Conservation (phyloP, 1,140 invertebrate genomes). For the Drosophila grimshawi region DNA sequence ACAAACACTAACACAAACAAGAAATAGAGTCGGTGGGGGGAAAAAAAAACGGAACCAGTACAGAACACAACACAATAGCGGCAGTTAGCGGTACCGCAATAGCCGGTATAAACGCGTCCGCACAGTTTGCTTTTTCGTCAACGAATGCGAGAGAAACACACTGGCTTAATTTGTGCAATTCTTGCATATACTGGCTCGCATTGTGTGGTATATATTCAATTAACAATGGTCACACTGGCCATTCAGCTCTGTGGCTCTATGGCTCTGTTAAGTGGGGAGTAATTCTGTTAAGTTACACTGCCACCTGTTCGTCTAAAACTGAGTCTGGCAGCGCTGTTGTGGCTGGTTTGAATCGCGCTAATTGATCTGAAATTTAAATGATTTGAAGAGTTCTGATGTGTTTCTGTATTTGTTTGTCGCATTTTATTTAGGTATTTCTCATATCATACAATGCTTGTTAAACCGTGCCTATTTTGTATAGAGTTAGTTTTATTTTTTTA, state of each 20-base stretch:
- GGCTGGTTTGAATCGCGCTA: neutral
- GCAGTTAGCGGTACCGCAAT: slow-evolving; percentile 5
- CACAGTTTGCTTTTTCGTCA: slow-evolving; percentile 8
- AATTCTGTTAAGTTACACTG: slow-evolving; percentile 18
- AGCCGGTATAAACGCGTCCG: slow-evolving; percentile 21
- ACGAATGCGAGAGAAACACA: slow-evolving; percentile 16
- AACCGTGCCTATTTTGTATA: slow-evolving; percentile 38
- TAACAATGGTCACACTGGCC: slow-evolving; percentile 1
- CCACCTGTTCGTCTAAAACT: neutral
- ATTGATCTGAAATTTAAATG: slow-evolving; percentile 23
- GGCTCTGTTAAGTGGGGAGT: slow-evolving; percentile 2
- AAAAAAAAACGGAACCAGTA: slow-evolving; percentile 16
- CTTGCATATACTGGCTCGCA: slow-evolving; percentile 5
- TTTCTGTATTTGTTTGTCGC: slow-evolving; percentile 19
- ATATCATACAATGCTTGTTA: slow-evolving; percentile 38
- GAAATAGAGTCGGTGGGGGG: too few species aligned
- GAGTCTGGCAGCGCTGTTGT: slow-evolving; percentile 22
- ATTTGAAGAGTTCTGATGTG: neutral
- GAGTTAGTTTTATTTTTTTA: slow-evolving; percentile 10
- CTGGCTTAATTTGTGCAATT: neutral
- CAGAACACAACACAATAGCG: slow-evolving; percentile 10
- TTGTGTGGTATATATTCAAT: neutral
- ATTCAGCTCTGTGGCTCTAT: neutral
- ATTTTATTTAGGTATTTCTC: slow-evolving; percentile 42
- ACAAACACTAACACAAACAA: slow-evolving; percentile 2